phyloP scores from a whole-genome alignment of 2,888 invertebrate genomes.

The Diaperis boleti region DNA sequence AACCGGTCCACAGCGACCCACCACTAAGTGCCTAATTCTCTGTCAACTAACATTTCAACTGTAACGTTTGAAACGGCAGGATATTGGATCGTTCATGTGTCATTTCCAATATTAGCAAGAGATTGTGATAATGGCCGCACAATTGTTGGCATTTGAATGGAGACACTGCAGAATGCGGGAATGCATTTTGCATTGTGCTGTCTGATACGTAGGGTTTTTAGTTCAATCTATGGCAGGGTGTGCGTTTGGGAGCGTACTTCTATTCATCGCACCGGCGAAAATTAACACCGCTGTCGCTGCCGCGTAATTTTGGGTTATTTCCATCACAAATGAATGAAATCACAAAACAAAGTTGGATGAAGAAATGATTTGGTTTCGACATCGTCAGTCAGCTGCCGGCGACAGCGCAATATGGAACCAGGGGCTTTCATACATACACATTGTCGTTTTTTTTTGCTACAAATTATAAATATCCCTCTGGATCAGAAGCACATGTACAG shows the following conservation, averaged over 20 bases:
- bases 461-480: too few species aligned
- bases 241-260: slow-evolving; percentile 13
- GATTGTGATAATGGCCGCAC: slow-evolving; percentile 56
- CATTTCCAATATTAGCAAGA: slow-evolving; percentile 59
- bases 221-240: slow-evolving; percentile 30
- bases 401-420: not conserved
- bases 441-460: too few species aligned
- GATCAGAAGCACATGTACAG: too few species aligned
- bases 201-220: slow-evolving; percentile 52
- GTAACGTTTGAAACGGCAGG: slow-evolving; percentile 57
- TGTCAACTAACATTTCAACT: slow-evolving; percentile 62
- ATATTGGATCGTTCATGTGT: slow-evolving; percentile 62
- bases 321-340: slow-evolving; percentile 24
- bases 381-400: slow-evolving; percentile 17
- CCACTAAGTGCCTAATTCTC: slow-evolving; percentile 64
- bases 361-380: slow-evolving; percentile 20
- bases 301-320: slow-evolving; percentile 31
- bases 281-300: slow-evolving; percentile 30
- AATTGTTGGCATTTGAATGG: slow-evolving; percentile 55
- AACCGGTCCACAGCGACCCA: slow-evolving; percentile 57
- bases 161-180: slow-evolving; percentile 50
- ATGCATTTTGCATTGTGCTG: slow-evolving; percentile 56
- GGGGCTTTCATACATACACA: too few species aligned
- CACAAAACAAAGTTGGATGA: slow-evolving; percentile 8
- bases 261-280: slow-evolving; percentile 15